Evolutionary conservation across 2,888 invertebrate genomes (phyloP).

Genomic region (Pammene aurita): DNA sequence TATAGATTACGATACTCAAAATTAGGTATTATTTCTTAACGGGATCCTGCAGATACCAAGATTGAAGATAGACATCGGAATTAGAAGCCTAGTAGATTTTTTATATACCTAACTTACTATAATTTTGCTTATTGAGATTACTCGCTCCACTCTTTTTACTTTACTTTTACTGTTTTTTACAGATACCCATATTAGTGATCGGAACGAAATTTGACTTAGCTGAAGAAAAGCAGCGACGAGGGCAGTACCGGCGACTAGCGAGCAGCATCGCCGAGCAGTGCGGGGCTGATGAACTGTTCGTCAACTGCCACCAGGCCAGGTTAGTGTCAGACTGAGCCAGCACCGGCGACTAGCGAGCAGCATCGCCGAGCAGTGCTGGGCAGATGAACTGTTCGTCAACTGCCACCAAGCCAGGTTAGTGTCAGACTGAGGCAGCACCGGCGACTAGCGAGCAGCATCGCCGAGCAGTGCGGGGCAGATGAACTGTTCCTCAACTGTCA

Average conservation of each 20-base stretch:
- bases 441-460: conserved; percentile 85
- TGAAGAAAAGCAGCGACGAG: conserved; percentile 88
- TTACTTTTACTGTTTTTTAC: conserved; percentile 43
- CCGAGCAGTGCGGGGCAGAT: conserved; percentile 96
- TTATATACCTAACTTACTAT: no score
- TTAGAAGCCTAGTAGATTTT: no score
- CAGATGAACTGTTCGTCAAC: no score
- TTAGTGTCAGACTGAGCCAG: conserved; percentile 34
- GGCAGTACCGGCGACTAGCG: conserved; percentile 80
- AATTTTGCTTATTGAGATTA: no score
- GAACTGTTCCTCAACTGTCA: conserved; percentile 93
- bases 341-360: no score
- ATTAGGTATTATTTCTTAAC: no score
- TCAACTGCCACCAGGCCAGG: conserved; percentile 87
- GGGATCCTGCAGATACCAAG: no score
- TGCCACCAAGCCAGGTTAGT: no score
- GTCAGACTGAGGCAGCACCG: conserved; percentile 84
- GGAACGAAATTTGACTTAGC: conserved; percentile 96
- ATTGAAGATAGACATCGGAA: no score
- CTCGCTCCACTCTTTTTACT: no score
- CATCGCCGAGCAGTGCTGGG: no score
- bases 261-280: conserved; percentile 94
- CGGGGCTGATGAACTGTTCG: conserved; percentile 95
- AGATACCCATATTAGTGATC: conserved; percentile 96
- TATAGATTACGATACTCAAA: no score